Evolutionary conservation across 2,888 invertebrate species (phyloP).

Genomic region (Cyclophora punctaria): DNA sequence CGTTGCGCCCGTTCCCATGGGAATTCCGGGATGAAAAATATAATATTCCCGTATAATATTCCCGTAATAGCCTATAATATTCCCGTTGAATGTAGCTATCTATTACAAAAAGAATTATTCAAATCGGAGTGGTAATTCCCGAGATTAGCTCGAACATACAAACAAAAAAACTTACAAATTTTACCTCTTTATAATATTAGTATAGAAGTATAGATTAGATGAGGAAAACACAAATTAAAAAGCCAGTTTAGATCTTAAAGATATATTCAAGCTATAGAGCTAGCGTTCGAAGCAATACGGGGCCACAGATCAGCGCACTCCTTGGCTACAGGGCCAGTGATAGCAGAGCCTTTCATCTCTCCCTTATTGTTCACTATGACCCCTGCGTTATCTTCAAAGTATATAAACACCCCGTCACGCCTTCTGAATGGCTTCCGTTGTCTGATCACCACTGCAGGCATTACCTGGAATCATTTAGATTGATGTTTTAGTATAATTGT

Average conservation of each 20-base stretch:
- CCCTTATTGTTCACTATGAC: slow-evolving; percentile 99
- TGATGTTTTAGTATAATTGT: no score
- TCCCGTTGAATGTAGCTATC: no score
- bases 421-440: slow-evolving; percentile 99
- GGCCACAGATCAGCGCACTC: slow-evolving; percentile 99
- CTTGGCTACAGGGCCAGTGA: slow-evolving; percentile 99
- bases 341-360: slow-evolving; percentile 99
- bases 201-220: no score
- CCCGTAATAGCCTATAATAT: no score
- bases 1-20: no score
- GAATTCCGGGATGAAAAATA: no score
- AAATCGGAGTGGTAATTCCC: no score
- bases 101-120: no score
- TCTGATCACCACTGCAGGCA: slow-evolving; percentile 99
- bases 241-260: slow-evolving; percentile 26
- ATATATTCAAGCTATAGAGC: slow-evolving; percentile 91
- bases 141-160: no score
- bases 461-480: slow-evolving; percentile 77
- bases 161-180: no score
- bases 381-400: slow-evolving; percentile 99
- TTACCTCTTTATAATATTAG: no score
- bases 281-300: slow-evolving; percentile 99
- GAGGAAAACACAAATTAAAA: not conserved
- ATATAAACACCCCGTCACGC: slow-evolving; percentile 99
- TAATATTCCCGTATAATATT: no score